These are phyloP conservation scores for Zoanthus sociatus DNA, from an alignment of 92 coral and sea anemone genomes.

Conservation along the genomic window DNA sequence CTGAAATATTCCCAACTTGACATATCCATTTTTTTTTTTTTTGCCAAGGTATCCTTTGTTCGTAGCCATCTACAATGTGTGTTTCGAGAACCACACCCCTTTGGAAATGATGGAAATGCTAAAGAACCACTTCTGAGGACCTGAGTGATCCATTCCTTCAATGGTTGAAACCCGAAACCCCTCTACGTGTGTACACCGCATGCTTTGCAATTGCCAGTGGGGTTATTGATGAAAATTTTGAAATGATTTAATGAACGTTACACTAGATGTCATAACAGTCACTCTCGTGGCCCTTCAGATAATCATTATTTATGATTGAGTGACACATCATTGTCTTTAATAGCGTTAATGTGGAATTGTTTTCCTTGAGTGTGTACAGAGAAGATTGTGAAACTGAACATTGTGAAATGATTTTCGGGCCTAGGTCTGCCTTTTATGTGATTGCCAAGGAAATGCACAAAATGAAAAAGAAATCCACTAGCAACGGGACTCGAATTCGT, in stretches of 20 bases:
- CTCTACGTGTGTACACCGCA: neutral
- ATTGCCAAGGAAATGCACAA: no score
- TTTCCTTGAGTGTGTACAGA: no score
- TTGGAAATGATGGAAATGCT: constrained; percentile 89
- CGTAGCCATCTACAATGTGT: constrained; percentile 94
- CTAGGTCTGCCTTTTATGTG: no score
- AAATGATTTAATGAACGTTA: neutral
- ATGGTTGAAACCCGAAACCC: neutral
- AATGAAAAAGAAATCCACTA: no score
- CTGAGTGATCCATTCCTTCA: neutral
- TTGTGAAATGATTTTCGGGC: no score
- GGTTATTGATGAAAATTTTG: neutral
- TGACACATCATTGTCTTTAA: no score
- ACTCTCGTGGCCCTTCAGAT: no score
- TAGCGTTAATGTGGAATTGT: no score
- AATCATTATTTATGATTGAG: no score
- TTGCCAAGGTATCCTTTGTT: constrained; percentile 76
- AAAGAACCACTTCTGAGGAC: constrained; percentile 68
- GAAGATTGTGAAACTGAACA: no score
- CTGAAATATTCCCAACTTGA: neutral
- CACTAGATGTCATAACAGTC: no score
- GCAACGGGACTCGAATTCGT: no score
- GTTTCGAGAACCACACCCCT: constrained; percentile 89
- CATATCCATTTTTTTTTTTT: neutral
- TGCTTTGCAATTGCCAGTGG: neutral